Evolutionary conservation across 2,888 invertebrate species (phyloP).

Genomic region (Strigamia maritima): DNA sequence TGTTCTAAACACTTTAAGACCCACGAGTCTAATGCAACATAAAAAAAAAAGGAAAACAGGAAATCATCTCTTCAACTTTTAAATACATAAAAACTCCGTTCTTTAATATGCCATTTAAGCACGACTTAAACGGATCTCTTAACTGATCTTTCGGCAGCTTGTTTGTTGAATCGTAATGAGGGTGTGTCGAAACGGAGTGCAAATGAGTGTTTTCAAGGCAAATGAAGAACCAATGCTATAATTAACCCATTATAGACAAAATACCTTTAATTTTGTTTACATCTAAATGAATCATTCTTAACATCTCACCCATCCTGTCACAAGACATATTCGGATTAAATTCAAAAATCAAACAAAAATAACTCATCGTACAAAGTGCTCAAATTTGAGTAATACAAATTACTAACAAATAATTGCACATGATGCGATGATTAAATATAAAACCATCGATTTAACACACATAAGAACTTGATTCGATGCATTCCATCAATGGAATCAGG

Average conservation of each 20-base stretch:
- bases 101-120: background rate
- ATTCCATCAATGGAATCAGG: background rate
- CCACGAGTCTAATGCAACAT: too few relatives aligned
- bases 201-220: background rate
- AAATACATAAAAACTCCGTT: too few relatives aligned
- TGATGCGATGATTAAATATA: too few relatives aligned
- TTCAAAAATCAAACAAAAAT: background rate
- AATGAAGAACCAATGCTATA: background rate
- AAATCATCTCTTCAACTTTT: too few relatives aligned
- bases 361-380: background rate
- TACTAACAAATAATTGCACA: too few relatives aligned
- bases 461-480: background rate
- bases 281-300: background rate
- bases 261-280: background rate
- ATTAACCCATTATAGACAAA: background rate
- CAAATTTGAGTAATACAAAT: background rate
- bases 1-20: too few relatives aligned
- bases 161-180: slow-evolving; percentile 8
- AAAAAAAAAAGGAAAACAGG: too few relatives aligned
- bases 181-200: background rate
- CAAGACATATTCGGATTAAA: background rate
- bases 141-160: slow-evolving; percentile 2
- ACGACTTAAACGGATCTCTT: background rate
- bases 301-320: background rate
- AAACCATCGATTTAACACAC: background rate